Base-by-base conservation (phyloP, 2,113 vertebrate species). In the Pandion haliaetus region DNA sequence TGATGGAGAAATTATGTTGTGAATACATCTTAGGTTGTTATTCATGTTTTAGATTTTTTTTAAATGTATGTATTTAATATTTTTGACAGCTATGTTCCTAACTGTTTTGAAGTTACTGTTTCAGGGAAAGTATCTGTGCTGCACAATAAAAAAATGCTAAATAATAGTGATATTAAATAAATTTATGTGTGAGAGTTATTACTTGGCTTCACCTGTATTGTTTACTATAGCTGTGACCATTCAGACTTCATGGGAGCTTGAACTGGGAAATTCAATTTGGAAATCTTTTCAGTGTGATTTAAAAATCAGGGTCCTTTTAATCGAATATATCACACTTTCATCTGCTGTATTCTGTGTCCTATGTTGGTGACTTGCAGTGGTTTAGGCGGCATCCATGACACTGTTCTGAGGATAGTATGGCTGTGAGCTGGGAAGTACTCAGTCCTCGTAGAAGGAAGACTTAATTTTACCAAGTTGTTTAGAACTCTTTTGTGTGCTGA, bases 71-170 rank as follows among this genome's bases (percentile, higher is more conserved):
- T 89, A 97, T 97, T 97, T 98, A 89, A 63, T 82, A 45, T 81
- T 92, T 96, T 76, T 96, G 88, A 88, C 77, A 93, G 29, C 82
- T 73, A 1, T 94, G 59, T 94, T 79, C 84, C 34, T 91, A 90
- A 91, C 76, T 96, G 58, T 70, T 95, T 95, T 72, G 88, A 96
- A 96, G 57, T 86, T 88, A 34, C 23, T 86, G 73, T 82, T 90
- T 96, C 90, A 95, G 86, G 54, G 84, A 87, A 47, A 61, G 34
- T 85, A 71, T 86, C 44, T 94, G 52, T 90, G 52, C 67, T 95
- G 92, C 44, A 85, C 50, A 98, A 96, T 97, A 86, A 98, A 97
- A 97, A 67, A 49, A 91, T 70, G 69, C 42, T 52, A 82, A 94
- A 38, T 61, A 79, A 76, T 50, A 69, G 28, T 63, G 44, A 86